Evolutionary conservation across 1,140 invertebrate species (phyloP), one percentile per base, ranked within the genome.

Genomic region (Calephelis nemesis): DNA sequence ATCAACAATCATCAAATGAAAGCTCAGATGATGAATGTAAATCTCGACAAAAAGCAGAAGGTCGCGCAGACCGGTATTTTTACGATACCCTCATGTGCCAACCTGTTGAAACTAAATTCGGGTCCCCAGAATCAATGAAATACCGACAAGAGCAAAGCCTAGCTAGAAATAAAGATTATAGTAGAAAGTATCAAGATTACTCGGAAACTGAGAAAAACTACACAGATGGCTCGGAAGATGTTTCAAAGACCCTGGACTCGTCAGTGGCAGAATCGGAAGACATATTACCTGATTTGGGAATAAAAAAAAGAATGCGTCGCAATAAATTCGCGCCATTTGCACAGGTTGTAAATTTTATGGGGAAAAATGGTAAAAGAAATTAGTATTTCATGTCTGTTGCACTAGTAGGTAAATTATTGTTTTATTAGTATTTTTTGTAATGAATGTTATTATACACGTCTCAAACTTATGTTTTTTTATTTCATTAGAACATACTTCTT

Each of bases 321-420:
- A 81, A 82, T 7, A 89, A 84, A 64, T 87, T 88, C 62, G 81
- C 77, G 42, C 85, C 87, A 7, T 83, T 91, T 47, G 73, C 83
- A 5, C 87, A 91, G 67, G 85, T 89, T 30, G 88, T 89, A 48
- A 91, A 87, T 77, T 88, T 91, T 74, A 91, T 91, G 85, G 87
- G 86, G 11, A 89, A 85, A 70, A 83, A 72, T 52, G 69, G 67
- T 60, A 89, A 77, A 70, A 81, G 82, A 77, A 84, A 81, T 78
- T 90, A 85, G 75, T 71, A 30, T 74, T 81, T 67, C 79, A 67
- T 30, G 70, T 63, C 30, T 40, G 73, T 62, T 74, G 42, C 45
- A 15, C 7, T 1, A 5, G 5, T 42, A 42, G 42, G 42, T 19
- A 42, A 62, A 78, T 68, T 79, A 74, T 78, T 81, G 69, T 72